A percentile compares a stretch with the other conserved stretches of the same genome.
phyloP scores from a whole-genome alignment of 2,797 vertebrate species.

The Scomberomorus guttatus region DNA sequence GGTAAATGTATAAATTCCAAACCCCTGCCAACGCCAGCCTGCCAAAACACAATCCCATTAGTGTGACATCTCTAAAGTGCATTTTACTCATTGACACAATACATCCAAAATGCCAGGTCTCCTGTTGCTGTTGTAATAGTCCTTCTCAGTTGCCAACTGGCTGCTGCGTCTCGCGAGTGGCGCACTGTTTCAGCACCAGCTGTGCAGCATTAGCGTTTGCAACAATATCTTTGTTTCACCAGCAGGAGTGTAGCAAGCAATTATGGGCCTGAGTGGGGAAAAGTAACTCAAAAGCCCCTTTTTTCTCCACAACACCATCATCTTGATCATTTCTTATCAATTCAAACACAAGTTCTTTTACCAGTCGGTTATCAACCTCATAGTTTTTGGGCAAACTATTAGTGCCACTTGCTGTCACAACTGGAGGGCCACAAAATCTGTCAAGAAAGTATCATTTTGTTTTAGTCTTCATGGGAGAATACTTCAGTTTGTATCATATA shows the following conservation, averaged over 20 bases:
- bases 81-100: slow-evolving; percentile 72
- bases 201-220: slow-evolving; percentile 71
- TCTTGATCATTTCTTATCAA: not conserved
- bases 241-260: slow-evolving; percentile 62
- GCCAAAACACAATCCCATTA: slow-evolving; percentile 75
- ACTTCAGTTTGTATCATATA: not conserved
- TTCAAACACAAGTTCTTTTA: slow-evolving; percentile 4
- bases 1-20: slow-evolving; percentile 50
- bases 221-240: slow-evolving; percentile 61
- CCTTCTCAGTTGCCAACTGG: slow-evolving; percentile 70
- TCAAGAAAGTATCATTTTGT: not conserved
- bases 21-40: slow-evolving; percentile 38
- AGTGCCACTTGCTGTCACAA: not conserved
- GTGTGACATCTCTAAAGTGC: slow-evolving; percentile 73
- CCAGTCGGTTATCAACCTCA: not conserved
- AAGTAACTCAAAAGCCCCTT: slow-evolving; percentile 12
- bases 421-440: not conserved
- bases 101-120: slow-evolving; percentile 77
- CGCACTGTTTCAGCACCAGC: slow-evolving; percentile 61
- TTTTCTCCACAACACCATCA: not conserved
- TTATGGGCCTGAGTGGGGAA: slow-evolving; percentile 34
- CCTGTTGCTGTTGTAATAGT: slow-evolving; percentile 78
- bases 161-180: slow-evolving; percentile 43
- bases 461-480: not conserved
- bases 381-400: not conserved